phyloP scores from a whole-genome alignment of 2,888 invertebrate species.

The Tubulanus polymorphus region DNA sequence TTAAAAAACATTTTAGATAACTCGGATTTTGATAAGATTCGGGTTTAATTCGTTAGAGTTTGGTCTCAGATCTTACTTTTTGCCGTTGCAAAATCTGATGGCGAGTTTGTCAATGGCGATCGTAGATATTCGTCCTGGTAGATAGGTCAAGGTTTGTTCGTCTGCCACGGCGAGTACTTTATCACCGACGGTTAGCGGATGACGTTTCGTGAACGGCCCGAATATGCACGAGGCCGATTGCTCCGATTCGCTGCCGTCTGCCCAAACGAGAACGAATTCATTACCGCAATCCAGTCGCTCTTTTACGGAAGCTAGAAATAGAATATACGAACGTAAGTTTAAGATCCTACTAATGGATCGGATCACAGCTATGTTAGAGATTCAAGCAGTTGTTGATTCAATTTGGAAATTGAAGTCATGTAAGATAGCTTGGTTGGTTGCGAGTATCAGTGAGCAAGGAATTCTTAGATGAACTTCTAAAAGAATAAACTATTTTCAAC shows the following conservation, averaged over 20 bases:
- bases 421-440: too few species aligned
- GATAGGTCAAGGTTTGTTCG: slow-evolving; percentile 24
- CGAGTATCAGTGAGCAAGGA: too few species aligned
- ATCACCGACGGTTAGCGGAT: slow-evolving; percentile 26
- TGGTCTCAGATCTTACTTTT: slow-evolving; percentile 21
- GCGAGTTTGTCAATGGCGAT: slow-evolving; percentile 12
- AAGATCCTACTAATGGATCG: too few species aligned
- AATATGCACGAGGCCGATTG: slow-evolving; percentile 42
- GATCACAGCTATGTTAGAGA: too few species aligned
- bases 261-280: slow-evolving; percentile 39
- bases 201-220: slow-evolving; percentile 37
- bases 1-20: slow-evolving; percentile 23
- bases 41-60: slow-evolving; percentile 14
- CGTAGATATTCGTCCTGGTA: slow-evolving; percentile 30
- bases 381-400: too few species aligned
- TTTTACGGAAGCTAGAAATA: slow-evolving; percentile 32
- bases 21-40: slow-evolving; percentile 22
- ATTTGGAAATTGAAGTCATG: too few species aligned
- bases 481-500: too few species aligned
- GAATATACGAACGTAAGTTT: too few species aligned
- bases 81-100: slow-evolving; percentile 32
- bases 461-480: too few species aligned
- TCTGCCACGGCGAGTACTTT: slow-evolving; percentile 31
- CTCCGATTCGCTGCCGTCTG: slow-evolving; percentile 29
- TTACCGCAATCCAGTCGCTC: slow-evolving; percentile 32